Base-by-base conservation (phyloP, 2,888 invertebrate genomes). In the Eristalinus aeneus region DNA sequence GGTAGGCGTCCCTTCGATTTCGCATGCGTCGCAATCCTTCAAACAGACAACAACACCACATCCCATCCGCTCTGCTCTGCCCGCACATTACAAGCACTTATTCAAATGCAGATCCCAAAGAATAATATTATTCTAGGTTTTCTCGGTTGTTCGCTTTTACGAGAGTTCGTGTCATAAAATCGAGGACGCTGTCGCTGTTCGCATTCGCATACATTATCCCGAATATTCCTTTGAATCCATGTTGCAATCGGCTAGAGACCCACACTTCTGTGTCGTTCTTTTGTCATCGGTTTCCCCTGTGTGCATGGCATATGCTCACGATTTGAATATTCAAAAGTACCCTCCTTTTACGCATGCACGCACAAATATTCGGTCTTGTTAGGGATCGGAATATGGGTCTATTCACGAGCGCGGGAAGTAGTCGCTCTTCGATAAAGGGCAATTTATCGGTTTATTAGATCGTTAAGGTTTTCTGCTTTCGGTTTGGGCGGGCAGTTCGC, bases 91-190 rank as follows among this genome's bases (percentile, higher is more conserved):
- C 68, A 68, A 34, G 16, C n/a, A 56, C 53, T 54, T 32, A 22
- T 67, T 54, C 32, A 23, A 34, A 56, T 56, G 68, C 58, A 58
- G 39, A 69, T 69, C 69, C 58, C n/a, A 58, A 36, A 34, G 4
- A 39, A 58, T 16, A 69, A 69, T 69, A 69, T 69, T 69, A 36
- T 69, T 58, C 36, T 69, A 69, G 69, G 69, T 27, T 68, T 34
- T 20, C 32, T 46, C 46, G 8, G 46, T 46, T 16, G 53, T 20
- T 32, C 31, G 11, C 20, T 31, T 20, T n/a, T 22, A 10, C 54
- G 31, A 34, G n/a, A 34, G n/a, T 1, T 20, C 12, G 34, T 23
- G 56, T 22, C 69, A 60, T 60, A 69, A 69, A 69, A 36, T 60
- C 58, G 36, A 60, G 53, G 53, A 67, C 31, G 46, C n/a, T 68